Evolutionary conservation across 2,888 invertebrate genomes (phyloP).

Genomic region (Volucella zonaria): DNA sequence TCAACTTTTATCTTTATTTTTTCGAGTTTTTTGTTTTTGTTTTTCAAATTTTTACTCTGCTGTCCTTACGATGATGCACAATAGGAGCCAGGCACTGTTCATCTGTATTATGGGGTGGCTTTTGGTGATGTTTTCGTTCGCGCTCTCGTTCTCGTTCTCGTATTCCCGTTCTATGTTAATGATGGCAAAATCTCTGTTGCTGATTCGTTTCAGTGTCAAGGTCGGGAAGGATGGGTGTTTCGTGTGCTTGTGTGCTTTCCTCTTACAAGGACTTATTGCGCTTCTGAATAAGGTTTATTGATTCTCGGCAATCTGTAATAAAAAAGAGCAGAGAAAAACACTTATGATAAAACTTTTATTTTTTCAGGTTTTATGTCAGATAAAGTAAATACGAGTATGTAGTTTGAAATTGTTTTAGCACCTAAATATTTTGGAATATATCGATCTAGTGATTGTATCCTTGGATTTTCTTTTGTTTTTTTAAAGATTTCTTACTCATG

Average conservation of each 20-base stretch:
- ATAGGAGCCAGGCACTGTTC: neutral
- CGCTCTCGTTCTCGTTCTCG: neutral
- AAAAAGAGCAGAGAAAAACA: neutral
- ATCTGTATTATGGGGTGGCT: neutral
- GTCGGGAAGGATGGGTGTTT: neutral
- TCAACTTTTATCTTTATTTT: neutral
- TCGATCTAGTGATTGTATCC: no score
- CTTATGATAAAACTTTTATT: neutral
- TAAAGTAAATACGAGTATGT: no score
- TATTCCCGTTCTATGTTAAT: neutral
- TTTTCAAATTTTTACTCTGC: neutral
- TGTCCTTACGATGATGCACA: neutral
- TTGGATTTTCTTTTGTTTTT: no score
- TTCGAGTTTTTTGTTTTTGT: no score
- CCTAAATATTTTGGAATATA: no score
- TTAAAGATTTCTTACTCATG: no score
- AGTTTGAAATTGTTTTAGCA: no score
- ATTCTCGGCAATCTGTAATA: conserved; percentile 27
- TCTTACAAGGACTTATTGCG: conserved; percentile 18
- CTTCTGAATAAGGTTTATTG: conserved; percentile 1
- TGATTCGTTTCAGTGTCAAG: conserved; percentile 43
- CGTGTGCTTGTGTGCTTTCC: neutral
- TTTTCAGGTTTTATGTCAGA: neutral
- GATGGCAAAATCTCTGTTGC: conserved; percentile 9
- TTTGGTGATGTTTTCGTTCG: neutral